Percentiles rank a stretch among this genome's conserved stretches.
These are phyloP conservation scores for Aethes cnicana DNA, from an alignment of 2,888 invertebrate species.

Conservation along the genomic window DNA sequence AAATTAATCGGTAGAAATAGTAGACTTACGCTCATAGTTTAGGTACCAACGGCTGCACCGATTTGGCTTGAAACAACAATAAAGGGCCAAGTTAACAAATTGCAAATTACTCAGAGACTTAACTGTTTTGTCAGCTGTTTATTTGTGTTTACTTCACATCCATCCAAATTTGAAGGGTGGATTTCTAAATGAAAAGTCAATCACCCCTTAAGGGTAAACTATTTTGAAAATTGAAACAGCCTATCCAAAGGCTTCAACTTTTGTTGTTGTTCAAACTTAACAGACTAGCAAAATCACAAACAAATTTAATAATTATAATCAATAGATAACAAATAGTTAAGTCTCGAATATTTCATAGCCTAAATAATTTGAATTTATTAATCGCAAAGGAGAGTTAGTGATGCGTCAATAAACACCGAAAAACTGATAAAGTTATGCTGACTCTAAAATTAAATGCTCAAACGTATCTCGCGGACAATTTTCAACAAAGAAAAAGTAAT, in stretches of 20 bases:
- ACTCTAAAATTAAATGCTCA: constrained; percentile 1
- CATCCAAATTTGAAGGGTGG: neutral
- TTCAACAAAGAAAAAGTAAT: constrained; percentile 45
- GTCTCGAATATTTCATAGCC: no score
- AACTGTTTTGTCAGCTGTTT: neutral
- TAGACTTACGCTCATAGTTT: no score
- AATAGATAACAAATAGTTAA: no score
- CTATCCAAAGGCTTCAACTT: neutral
- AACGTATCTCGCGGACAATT: constrained; percentile 32
- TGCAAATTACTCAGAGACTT: constrained; percentile 15
- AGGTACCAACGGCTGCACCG: no score
- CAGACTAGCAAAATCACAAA: constrained; percentile 3
- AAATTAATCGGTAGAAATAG: no score
- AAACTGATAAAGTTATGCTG: no score
- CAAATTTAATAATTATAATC: no score
- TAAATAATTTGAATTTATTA: no score
- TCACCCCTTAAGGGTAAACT: neutral
- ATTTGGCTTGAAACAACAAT: neutral
- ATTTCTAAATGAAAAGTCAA: constrained; percentile 6
- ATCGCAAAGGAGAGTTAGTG: neutral
- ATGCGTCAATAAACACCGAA: no score
- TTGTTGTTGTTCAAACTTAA: neutral
- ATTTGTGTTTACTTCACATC: constrained; percentile 10
- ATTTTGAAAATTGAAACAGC: constrained; percentile 1
- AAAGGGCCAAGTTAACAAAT: constrained; percentile 14